Evolutionary conservation across 2,888 invertebrate genomes (phyloP), one percentile per base, ranked within the genome.

Genomic region (Drosophila subsilvestris): DNA sequence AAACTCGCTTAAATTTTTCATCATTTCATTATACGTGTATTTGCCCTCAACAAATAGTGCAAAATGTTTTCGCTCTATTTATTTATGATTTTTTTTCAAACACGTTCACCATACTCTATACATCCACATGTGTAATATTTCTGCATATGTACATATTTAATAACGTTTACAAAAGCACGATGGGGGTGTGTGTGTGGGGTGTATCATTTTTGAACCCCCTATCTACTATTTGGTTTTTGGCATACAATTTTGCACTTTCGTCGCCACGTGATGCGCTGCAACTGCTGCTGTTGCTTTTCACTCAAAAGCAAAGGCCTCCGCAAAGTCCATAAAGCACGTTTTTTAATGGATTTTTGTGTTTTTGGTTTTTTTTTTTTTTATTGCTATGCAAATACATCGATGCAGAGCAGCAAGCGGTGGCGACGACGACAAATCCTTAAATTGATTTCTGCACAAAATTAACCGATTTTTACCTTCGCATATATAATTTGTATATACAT

Each of bases 391-490:
- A 87, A 83, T 85, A 74, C 37, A 56, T 55, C 49, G 43, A 77
- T 37, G 37, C 63, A 56, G 44, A 47, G 53, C 45, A 61, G 51
- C 63, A 60, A 74, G 14, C 37, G 14, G 37, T 37, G 37, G 37
- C 37, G n/a, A n/a, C n/a, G 14, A 44, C 63, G 56, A 63, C 48
- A 62, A 86, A 74, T 77, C 82, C 82, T 87, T 73, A 87, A 87
- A 88, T 88, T 86, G 83, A 88, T 88, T 84, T 86, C 74, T 72
- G 80, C 80, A 82, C 69, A 87, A 71, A 83, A 78, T 82, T 80
- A 87, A 80, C 86, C 74, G 74, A 82, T 79, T 82, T 82, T 85
- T 79, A 73, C 45, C n/a, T 55, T 55, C 61, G 43, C 55, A 25
- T 25, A 50, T 71, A 71, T 69, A 70, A 71, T 62, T 61, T 71